Evolutionary conservation across 1,140 invertebrate genomes (phyloP), one percentile per base, ranked within the genome.

Genomic region (Neuroterus valhalla): DNA sequence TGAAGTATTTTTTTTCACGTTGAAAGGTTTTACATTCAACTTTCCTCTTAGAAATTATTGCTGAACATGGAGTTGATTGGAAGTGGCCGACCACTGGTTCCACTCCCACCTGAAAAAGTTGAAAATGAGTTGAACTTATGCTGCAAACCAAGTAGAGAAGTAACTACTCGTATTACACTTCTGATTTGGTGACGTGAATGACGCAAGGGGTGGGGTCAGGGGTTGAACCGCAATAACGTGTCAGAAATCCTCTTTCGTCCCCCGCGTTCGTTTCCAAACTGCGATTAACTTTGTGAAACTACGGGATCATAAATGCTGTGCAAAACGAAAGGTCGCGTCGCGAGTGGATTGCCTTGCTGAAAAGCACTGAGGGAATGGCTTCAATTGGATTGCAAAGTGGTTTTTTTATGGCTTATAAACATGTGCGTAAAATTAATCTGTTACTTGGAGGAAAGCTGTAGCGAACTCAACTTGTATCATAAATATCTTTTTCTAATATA

Each of bases 361-460:
- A 62, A 62, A 15, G 23, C 21, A 26, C 12, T n/a, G n/a, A 14
- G 31, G 26, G 11, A 26, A 62, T 6, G n/a, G 55, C 23, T 5
- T 15, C 26, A 62, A 62, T 62, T 62, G 55, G 55, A 62, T 62
- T 62, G 55, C 55, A 62, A 62, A 62, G 55, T 62, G 31, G 55
- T 62, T 31, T 31, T 55, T 55, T 62, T 62, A 62, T 23, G 55
- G 31, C 26, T 23, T n/a, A 62, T 62, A 62, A 62, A 62, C 55
- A 62, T 62, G 55, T 62, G 55, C 55, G 55, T 62, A 23, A 62
- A 62, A 62, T 62, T 62, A 62, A 62, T 62, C 55, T 62, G 31
- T 62, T 62, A 62, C 55, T 31, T 26, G 3, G 55, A 62, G 52
- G 31, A 62, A 62, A 62, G 6, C 12, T 31, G 55, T 38, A 38